Evolutionary conservation across 1,140 invertebrate genomes (phyloP).

Genomic region (Chelonus insularis): DNA sequence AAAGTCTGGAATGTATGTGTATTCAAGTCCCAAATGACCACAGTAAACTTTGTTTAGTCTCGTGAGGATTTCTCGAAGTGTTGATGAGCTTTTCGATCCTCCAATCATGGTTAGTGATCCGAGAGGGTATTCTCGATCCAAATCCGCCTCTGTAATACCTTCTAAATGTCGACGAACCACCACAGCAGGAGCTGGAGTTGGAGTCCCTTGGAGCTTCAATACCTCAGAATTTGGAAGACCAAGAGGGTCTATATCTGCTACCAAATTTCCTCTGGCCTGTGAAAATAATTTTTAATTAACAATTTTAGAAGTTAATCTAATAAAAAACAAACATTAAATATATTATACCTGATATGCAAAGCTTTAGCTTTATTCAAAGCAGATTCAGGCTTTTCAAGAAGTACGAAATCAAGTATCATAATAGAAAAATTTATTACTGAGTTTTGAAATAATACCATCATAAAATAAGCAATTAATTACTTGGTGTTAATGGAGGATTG

Average conservation of each 20-base stretch:
- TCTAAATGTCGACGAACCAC: constrained; percentile 52
- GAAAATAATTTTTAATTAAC: too few species aligned
- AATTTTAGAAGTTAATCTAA: too few species aligned
- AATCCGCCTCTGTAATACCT: constrained; percentile 65
- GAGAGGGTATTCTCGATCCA: constrained; percentile 69
- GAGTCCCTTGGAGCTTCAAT: constrained; percentile 44
- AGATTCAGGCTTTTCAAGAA: too few species aligned
- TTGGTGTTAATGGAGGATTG: too few species aligned
- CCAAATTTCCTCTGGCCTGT: constrained; percentile 79
- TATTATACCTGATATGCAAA: too few species aligned
- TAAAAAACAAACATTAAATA: too few species aligned
- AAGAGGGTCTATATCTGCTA: constrained; percentile 79
- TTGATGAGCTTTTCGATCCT: constrained; percentile 62
- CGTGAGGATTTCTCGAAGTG: constrained; percentile 74
- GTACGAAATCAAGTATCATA: too few species aligned
- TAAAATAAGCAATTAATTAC: too few species aligned
- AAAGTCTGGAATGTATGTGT: constrained; percentile 82
- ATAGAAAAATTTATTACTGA: too few species aligned
- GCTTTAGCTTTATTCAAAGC: too few species aligned
- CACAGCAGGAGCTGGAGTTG: constrained; percentile 39
- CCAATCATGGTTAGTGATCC: constrained; percentile 74
- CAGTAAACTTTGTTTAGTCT: constrained; percentile 75
- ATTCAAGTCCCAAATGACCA: constrained; percentile 78
- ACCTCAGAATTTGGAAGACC: constrained; percentile 57
- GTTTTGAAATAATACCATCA: too few species aligned